These are phyloP conservation scores for Callinectes sapidus DNA, from an alignment of 2,888 invertebrate genomes.

Conservation along the genomic window DNA sequence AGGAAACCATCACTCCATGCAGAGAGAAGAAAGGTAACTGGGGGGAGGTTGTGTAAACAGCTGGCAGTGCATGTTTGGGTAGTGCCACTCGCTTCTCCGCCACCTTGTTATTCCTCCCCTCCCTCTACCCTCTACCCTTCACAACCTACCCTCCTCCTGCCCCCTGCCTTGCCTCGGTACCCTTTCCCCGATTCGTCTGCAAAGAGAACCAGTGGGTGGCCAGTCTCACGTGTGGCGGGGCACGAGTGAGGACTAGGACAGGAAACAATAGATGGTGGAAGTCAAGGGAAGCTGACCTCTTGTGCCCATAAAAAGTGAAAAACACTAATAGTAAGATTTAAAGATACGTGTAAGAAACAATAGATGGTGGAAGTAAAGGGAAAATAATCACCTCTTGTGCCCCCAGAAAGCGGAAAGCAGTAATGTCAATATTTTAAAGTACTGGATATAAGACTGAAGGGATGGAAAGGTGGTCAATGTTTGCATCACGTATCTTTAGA, in stretches of 20 bases:
- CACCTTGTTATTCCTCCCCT: neutral
- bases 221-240: neutral
- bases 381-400: neutral
- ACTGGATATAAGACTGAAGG: no score
- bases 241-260: neutral
- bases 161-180: neutral
- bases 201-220: neutral
- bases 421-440: no score
- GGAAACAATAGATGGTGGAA: neutral
- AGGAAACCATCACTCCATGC: neutral
- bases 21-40: neutral
- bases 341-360: neutral
- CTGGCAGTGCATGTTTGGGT: slow-evolving; percentile 39
- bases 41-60: neutral
- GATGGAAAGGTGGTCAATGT: no score
- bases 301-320: neutral
- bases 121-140: neutral
- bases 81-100: slow-evolving; percentile 36
- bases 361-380: neutral
- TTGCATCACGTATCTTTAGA: no score
- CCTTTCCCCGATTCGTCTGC: neutral
- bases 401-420: no score
- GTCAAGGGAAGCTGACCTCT: neutral
- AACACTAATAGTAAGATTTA: no score
- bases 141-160: neutral